phyloP scores from a whole-genome alignment of 2,797 vertebrate species.

The Enteromius afrohamiltoni region DNA sequence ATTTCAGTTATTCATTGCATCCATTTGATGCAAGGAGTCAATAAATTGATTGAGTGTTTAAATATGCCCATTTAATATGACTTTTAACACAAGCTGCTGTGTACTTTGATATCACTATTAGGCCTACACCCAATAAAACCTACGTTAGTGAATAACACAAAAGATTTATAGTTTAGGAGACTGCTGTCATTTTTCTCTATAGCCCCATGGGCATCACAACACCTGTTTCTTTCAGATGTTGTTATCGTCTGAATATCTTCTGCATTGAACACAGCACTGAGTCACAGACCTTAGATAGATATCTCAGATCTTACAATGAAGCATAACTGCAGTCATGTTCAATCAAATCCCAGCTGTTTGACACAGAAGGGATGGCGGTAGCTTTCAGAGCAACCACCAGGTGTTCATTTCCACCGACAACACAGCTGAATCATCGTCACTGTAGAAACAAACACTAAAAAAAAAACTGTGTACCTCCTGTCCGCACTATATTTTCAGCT shows the following conservation, averaged over 20 bases:
- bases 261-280: background rate
- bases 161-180: slow-evolving; percentile 36
- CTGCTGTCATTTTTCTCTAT: slow-evolving; percentile 5
- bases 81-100: background rate
- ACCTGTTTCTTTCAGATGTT: slow-evolving; percentile 36
- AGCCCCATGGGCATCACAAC: slow-evolving; percentile 34
- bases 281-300: background rate
- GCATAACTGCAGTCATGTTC: background rate
- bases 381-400: slow-evolving; percentile 33
- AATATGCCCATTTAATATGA: background rate
- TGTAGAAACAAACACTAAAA: slow-evolving; percentile 26
- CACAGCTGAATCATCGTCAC: slow-evolving; percentile 32
- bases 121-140: background rate
- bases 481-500: slow-evolving; percentile 40
- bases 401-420: slow-evolving; percentile 40
- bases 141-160: background rate
- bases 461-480: background rate
- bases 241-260: slow-evolving; percentile 10
- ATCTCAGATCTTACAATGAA: background rate
- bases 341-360: background rate
- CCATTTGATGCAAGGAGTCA: background rate
- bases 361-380: slow-evolving; percentile 19
- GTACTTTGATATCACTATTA: slow-evolving; percentile 8
- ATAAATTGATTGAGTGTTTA: background rate
- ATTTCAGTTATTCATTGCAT: background rate